These are phyloP conservation scores for Spinus olivaceus DNA, from an alignment of 2,797 vertebrate species.

Conservation along the genomic window DNA sequence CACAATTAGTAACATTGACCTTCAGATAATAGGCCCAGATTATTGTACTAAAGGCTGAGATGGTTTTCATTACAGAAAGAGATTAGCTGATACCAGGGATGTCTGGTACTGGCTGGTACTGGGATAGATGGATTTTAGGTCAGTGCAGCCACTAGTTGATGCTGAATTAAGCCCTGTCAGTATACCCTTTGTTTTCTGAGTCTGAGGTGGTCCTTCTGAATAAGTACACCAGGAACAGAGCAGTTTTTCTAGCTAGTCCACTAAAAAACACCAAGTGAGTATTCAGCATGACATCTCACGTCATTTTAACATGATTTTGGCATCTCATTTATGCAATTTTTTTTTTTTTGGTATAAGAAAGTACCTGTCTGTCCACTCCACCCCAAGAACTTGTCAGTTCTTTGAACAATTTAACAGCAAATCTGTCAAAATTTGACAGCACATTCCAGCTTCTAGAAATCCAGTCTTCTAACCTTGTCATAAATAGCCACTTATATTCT, in stretches of 20 bases:
- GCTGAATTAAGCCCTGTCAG: neutral
- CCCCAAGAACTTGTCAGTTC: neutral
- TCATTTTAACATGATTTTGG: neutral
- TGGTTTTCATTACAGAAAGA: neutral
- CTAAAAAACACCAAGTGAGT: neutral
- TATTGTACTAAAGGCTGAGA: neutral
- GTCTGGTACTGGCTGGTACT: neutral
- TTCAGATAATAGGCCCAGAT: neutral
- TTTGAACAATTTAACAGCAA: neutral
- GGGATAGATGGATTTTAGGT: neutral
- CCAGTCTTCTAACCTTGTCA: neutral
- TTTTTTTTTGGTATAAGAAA: neutral
- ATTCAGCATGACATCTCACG: neutral
- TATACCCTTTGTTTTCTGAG: neutral
- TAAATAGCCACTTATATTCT: neutral
- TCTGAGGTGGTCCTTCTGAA: neutral
- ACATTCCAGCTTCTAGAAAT: neutral
- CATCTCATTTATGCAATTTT: neutral
- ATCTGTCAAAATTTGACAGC: neutral
- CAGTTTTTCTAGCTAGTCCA: neutral
- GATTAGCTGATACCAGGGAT: neutral
- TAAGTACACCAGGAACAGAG: neutral
- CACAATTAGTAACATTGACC: neutral
- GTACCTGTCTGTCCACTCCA: neutral
- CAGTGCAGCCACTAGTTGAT: neutral